Base-by-base conservation (phyloP, 1,140 invertebrate genomes). In the Ceratina japonica region DNA sequence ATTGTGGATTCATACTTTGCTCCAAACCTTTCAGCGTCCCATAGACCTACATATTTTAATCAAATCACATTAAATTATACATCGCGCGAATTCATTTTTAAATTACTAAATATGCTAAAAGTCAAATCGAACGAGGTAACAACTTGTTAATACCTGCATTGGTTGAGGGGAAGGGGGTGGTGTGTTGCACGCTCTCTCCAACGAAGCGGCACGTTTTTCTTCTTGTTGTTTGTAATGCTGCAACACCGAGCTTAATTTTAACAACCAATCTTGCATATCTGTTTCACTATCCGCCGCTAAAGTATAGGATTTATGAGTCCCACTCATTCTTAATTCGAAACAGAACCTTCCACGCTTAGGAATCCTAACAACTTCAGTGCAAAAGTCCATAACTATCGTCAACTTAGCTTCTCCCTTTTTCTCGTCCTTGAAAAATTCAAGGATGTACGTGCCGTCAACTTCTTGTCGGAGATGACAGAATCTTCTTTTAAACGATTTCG, bases 301-400 rank as follows among this genome's bases (percentile, higher is more conserved):
- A 24, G 96, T 94, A 87, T 97, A 97, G 0, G 96, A 96, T 89
- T 97, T 97, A 78, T 96, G 95, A 49, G 95, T 95, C 16, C 96
- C 95, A 31, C 95, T 95, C 96, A 98, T 97, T 79, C 95, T 94
- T 37, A 98, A 90, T 90, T 98, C 97, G 92, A 98, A 98, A 91
- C 96, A 97, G 89, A 94, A 96, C 84, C 96, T 94, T n/a, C 97
- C 97, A 82, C 96, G 94, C 92, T 97, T 97, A 49, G 95, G 91
- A 93, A 97, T 98, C 96, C 95, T 95, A 63, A 97, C 94, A 85
- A 98, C 96, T 90, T 98, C 96, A 2, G 95, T 95, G 88, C 97
- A 98, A 92, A 97, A 97, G 90, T 98, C 97, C 95, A 98, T 96
- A 79, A 97, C 97, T 91, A 98, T 97, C n/a, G 96, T 96, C 77